A percentile compares a stretch with the other conserved stretches of the same genome.
These are phyloP conservation scores for Tiliacea citrago DNA, from an alignment of 2,888 invertebrate genomes.

Conservation along the genomic window DNA sequence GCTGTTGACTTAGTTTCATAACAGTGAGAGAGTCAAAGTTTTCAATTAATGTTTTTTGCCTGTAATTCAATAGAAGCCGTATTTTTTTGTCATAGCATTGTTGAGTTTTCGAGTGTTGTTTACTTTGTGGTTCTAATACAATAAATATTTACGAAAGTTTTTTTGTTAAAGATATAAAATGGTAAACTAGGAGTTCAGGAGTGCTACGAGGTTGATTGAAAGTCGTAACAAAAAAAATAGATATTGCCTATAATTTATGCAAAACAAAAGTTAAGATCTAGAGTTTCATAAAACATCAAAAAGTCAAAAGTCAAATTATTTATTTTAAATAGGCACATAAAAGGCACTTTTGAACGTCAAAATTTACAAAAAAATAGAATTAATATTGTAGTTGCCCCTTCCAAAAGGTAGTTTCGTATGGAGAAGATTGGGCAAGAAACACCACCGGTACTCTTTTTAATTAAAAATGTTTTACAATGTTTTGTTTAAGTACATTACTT, in stretches of 20 bases:
- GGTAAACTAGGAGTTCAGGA: not conserved
- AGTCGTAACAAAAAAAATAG: not conserved
- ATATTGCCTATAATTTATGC: not conserved
- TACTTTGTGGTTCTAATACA: conserved; percentile 1
- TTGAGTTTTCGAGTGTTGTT: not conserved
- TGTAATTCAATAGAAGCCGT: conserved; percentile 15
- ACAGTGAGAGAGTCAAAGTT: conserved; percentile 17
- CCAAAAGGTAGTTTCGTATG: too few species aligned
- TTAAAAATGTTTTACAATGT: too few species aligned
- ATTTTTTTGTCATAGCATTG: conserved; percentile 6
- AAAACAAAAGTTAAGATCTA: not conserved
- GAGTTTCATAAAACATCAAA: too few species aligned
- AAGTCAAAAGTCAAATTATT: too few species aligned
- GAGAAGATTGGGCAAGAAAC: too few species aligned
- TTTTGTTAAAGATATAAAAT: not conserved
- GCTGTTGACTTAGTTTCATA: conserved; percentile 12
- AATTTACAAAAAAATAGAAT: too few species aligned
- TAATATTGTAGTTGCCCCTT: too few species aligned
- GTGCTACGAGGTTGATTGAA: not conserved
- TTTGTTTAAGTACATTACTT: too few species aligned
- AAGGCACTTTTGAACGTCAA: too few species aligned
- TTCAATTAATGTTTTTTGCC: conserved; percentile 2
- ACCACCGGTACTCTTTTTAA: too few species aligned
- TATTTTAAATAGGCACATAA: too few species aligned
- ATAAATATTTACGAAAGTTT: not conserved